A percentile compares a stretch with the other conserved stretches of the same genome.
These are phyloP conservation scores for Temnothorax rugatulus DNA, from an alignment of 2,888 invertebrate species.

Conservation along the genomic window DNA sequence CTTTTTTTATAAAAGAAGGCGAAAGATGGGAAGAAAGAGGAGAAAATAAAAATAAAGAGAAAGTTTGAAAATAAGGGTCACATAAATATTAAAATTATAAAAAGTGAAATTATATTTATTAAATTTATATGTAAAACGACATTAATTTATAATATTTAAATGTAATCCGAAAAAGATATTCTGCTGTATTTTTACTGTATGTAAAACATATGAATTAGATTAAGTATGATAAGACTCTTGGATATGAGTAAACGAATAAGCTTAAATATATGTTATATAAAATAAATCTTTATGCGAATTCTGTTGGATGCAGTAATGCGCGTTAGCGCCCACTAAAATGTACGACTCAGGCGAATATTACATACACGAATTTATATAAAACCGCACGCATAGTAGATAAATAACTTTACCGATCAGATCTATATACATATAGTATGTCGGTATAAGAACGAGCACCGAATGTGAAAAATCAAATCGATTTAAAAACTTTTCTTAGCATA, in stretches of 20 bases:
- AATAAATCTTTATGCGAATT: conserved; percentile 20
- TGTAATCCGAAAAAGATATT: conserved; percentile 12
- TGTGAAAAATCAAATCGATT: conserved; percentile 16
- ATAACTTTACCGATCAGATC: neutral
- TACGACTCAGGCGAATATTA: neutral
- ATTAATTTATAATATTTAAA: conserved; percentile 18
- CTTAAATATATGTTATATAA: neutral
- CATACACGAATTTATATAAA: neutral
- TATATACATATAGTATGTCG: neutral
- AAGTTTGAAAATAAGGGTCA: neutral
- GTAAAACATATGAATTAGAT: conserved; percentile 1
- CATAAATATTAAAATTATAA: neutral
- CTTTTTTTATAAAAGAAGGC: neutral
- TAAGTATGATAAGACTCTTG: neutral
- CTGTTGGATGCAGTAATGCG: conserved; percentile 11
- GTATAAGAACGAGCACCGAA: neutral
- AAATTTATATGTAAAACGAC: conserved; percentile 8
- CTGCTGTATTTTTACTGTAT: conserved; percentile 16
- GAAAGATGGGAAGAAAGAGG: neutral
- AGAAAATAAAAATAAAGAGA: neutral
- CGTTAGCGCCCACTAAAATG: neutral
- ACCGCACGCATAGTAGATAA: neutral
- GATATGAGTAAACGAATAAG: neutral
- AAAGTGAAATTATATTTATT: neutral
- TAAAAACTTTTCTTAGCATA: neutral